Conservation (phyloP, 2,113 vertebrate genomes). For the Empidonax traillii region DNA sequence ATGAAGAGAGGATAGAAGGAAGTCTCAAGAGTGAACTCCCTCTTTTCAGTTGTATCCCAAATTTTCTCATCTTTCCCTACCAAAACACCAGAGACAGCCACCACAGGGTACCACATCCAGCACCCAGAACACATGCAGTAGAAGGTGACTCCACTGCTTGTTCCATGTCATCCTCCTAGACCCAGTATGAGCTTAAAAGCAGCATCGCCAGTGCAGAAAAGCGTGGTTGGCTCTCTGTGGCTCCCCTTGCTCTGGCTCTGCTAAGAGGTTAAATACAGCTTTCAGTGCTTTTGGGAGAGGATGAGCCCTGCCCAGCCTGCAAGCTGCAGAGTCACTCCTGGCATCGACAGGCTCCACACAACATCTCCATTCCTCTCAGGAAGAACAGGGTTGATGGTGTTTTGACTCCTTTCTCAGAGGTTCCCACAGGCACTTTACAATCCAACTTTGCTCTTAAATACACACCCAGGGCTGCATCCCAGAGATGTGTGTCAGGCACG, state of each 20-base stretch:
- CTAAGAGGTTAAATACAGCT: background rate
- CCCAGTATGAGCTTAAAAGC: background rate
- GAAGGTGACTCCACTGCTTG: background rate
- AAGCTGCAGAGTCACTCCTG: background rate
- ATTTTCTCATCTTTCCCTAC: background rate
- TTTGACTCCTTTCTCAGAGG: constrained; percentile 67
- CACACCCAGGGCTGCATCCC: constrained; percentile 53
- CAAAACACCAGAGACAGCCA: background rate
- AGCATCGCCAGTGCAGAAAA: background rate
- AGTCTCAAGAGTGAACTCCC: background rate
- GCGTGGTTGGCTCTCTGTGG: rapidly evolving
- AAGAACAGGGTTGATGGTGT: constrained; percentile 49
- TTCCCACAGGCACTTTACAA: constrained; percentile 63
- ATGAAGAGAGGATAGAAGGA: background rate
- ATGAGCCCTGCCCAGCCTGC: background rate
- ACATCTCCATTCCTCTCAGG: background rate
- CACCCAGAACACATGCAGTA: background rate
- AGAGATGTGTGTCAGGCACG: constrained; percentile 54
- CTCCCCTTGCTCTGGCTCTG: background rate
- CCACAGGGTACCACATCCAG: too few relatives aligned
- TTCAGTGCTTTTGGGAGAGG: background rate
- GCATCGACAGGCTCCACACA: background rate
- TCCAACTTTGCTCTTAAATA: constrained; percentile 59
- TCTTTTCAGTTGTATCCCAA: background rate
- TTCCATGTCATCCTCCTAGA: background rate